Evolutionary conservation across 1,140 invertebrate species (phyloP).

Genomic region (Odontomachus brunneus): DNA sequence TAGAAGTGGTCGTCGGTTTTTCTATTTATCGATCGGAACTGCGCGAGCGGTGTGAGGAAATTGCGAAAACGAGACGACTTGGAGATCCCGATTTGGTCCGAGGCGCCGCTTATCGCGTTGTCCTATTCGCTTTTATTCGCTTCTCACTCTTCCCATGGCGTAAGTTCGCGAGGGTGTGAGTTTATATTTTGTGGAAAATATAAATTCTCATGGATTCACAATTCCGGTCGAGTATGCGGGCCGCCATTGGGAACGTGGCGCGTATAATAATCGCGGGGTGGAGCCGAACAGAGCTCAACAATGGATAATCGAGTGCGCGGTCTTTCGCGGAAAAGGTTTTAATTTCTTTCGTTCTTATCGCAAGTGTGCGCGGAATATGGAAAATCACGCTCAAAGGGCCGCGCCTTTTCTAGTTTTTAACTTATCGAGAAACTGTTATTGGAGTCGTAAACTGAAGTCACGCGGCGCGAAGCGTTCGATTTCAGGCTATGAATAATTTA

Average conservation of each 20-base stretch:
- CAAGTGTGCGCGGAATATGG: neutral
- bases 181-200: conserved; percentile 54
- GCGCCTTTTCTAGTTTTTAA: neutral
- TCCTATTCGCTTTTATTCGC: conserved; percentile 58
- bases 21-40: conserved; percentile 49
- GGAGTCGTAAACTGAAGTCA: neutral
- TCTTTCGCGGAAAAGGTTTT: conserved; percentile 5
- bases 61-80: conserved; percentile 16
- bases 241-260: conserved; percentile 62
- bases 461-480: neutral
- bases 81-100: conserved; percentile 46
- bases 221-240: conserved; percentile 24
- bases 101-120: conserved; percentile 57
- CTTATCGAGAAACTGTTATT: neutral
- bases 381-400: neutral
- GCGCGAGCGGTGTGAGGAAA: conserved; percentile 21
- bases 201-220: conserved; percentile 46
- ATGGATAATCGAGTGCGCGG: conserved; percentile 40
- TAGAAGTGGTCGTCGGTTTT: conserved; percentile 38
- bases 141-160: neutral
- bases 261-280: conserved; percentile 40
- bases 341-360: conserved; percentile 34
- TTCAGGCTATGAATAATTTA: neutral
- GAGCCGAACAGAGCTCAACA: conserved; percentile 6
- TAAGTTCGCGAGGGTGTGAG: conserved; percentile 39